These are phyloP conservation scores for Epinephelus awoara DNA, from an alignment of 2,797 vertebrate genomes.

Conservation along the genomic window DNA sequence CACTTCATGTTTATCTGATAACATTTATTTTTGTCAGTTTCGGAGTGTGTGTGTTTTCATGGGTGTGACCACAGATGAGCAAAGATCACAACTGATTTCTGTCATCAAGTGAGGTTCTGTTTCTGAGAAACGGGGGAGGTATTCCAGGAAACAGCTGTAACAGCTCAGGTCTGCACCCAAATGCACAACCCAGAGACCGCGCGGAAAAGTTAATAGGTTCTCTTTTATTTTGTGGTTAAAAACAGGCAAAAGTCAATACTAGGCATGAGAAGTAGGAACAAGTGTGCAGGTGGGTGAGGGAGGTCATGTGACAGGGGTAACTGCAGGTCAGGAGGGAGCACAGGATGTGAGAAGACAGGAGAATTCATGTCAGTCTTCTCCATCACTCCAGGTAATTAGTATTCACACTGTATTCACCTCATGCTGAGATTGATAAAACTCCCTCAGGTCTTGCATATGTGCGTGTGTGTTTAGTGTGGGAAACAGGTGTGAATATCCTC, in stretches of 20 bases:
- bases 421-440: constrained; percentile 54
- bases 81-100: constrained; percentile 2
- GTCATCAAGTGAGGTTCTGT: not conserved
- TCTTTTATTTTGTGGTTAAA: not conserved
- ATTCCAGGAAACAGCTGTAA: constrained; percentile 40
- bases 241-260: not conserved
- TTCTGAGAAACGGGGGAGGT: constrained; percentile 10
- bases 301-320: not conserved
- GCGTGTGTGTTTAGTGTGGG: constrained; percentile 27
- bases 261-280: not conserved
- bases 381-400: constrained; percentile 58
- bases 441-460: constrained; percentile 54
- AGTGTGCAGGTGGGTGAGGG: not conserved
- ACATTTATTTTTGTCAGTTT: not conserved
- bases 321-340: not conserved
- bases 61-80: constrained; percentile 2
- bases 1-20: constrained; percentile 15
- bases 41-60: not conserved
- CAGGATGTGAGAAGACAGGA: not conserved
- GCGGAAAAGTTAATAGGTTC: not conserved
- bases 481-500: constrained; percentile 59
- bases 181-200: not conserved
- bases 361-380: constrained; percentile 42
- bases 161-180: not conserved
- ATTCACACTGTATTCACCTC: constrained; percentile 59